Conservation (phyloP, 2,888 invertebrate genomes). For the Cheilosia soror region DNA sequence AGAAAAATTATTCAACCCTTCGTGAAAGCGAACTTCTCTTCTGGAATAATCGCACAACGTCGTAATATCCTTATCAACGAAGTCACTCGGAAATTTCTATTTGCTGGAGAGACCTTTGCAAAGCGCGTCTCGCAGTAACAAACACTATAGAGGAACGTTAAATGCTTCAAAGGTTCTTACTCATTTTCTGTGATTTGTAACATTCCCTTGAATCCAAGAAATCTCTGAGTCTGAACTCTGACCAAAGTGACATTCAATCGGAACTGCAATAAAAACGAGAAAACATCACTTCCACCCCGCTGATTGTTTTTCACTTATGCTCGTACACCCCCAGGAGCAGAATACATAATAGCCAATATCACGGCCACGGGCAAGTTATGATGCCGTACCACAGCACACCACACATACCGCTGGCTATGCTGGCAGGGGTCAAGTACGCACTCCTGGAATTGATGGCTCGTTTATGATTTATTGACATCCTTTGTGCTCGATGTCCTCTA, state of each 20-base stretch:
- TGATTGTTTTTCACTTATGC: slow-evolving; percentile 72
- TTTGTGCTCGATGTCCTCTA: slow-evolving; percentile 76
- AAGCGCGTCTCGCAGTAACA: slow-evolving; percentile 64
- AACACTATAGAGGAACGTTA: slow-evolving; percentile 62
- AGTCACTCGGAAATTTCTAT: slow-evolving; percentile 75
- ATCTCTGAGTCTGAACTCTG: slow-evolving; percentile 24
- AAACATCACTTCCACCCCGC: slow-evolving; percentile 46
- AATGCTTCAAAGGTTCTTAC: slow-evolving; percentile 55
- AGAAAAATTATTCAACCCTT: slow-evolving; percentile 74
- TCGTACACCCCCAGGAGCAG: slow-evolving; percentile 52
- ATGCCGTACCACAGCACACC: slow-evolving; percentile 22
- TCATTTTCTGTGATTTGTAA: slow-evolving; percentile 48
- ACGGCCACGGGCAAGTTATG: slow-evolving; percentile 50
- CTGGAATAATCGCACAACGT: slow-evolving; percentile 73
- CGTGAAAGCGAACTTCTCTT: slow-evolving; percentile 70
- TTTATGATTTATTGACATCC: slow-evolving; percentile 77
- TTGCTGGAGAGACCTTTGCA: slow-evolving; percentile 69
- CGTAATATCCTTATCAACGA: slow-evolving; percentile 75
- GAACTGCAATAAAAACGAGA: slow-evolving; percentile 59
- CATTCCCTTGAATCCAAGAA: slow-evolving; percentile 29
- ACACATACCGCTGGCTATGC: not conserved
- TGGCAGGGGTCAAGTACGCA: slow-evolving; percentile 74
- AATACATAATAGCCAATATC: slow-evolving; percentile 66
- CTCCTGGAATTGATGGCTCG: slow-evolving; percentile 77
- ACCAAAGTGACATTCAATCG: slow-evolving; percentile 61